phyloP scores from a whole-genome alignment of 53 echinoderm and acorn worm species.

The Pentamera pediparva region DNA sequence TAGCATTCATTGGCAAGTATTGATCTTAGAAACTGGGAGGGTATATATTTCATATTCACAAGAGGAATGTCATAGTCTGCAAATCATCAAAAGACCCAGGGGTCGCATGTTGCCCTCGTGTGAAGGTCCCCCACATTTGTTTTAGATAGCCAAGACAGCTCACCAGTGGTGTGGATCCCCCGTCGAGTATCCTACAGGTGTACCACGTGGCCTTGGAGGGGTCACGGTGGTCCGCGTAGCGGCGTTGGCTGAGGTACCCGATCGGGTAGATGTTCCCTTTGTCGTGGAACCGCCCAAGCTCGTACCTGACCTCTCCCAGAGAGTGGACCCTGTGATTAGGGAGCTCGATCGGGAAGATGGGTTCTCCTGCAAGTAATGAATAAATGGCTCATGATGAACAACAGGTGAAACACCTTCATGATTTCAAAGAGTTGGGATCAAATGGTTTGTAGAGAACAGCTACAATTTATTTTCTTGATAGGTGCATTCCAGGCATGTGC shows the following conservation, averaged over 20 bases:
- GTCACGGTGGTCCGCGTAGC: conserved; percentile 67
- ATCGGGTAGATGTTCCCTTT: conserved; percentile 73
- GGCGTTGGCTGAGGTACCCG: conserved; percentile 72
- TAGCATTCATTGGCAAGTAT: neutral
- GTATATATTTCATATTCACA: too few relatives aligned
- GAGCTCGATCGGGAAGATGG: conserved; percentile 73
- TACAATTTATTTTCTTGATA: too few relatives aligned
- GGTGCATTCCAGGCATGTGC: too few relatives aligned
- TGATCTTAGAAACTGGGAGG: too few relatives aligned
- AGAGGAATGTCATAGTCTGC: too few relatives aligned
- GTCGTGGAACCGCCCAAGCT: conserved; percentile 53
- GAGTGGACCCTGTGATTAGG: conserved; percentile 71
- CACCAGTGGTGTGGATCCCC: conserved; percentile 62
- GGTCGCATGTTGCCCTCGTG: neutral
- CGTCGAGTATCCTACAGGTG: conserved; percentile 77
- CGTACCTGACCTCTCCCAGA: conserved; percentile 67
- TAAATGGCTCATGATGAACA: too few relatives aligned
- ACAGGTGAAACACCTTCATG: neutral
- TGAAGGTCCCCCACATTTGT: neutral
- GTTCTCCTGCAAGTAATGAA: conserved; percentile 57
- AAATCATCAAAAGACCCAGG: too few relatives aligned
- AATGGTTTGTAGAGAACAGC: too few relatives aligned
- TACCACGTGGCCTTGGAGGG: conserved; percentile 56
- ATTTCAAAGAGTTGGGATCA: too few relatives aligned
- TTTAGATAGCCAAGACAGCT: neutral